These are phyloP conservation scores for Artibeus jamaicensis DNA, from an alignment of 2,797 vertebrate genomes.

Conservation along the genomic window DNA sequence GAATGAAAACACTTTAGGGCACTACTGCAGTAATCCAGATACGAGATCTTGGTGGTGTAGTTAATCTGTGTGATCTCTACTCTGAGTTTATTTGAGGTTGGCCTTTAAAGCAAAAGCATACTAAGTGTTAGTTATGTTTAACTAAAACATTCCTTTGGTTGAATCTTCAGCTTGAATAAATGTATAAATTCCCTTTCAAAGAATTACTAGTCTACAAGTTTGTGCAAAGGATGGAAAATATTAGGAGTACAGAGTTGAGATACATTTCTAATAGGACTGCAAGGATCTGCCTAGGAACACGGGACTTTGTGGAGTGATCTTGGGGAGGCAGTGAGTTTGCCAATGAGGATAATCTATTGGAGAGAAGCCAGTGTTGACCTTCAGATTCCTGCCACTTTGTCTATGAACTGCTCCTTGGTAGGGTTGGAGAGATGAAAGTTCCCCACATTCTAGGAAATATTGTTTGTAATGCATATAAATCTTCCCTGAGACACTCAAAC, in stretches of 20 bases:
- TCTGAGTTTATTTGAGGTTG: neutral
- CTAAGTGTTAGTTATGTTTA: neutral
- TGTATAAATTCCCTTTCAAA: conserved; percentile 11
- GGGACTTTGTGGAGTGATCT: neutral
- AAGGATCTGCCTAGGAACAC: neutral
- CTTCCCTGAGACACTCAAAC: neutral
- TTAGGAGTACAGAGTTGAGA: neutral
- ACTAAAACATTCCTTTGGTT: conserved; percentile 4
- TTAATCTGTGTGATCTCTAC: neutral
- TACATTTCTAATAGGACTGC: neutral
- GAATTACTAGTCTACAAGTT: neutral
- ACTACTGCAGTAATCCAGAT: neutral
- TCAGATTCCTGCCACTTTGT: neutral
- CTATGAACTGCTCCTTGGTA: neutral
- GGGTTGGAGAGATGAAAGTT: neutral
- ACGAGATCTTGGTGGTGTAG: neutral
- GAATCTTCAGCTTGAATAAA: neutral
- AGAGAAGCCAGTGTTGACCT: neutral
- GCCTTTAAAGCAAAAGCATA: neutral
- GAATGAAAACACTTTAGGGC: neutral
- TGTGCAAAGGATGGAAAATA: no score
- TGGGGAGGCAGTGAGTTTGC: neutral
- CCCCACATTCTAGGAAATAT: neutral
- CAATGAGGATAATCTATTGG: rapidly evolving
- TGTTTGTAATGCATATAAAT: neutral